Evolutionary conservation across 2,113 vertebrate genomes (phyloP).

Genomic region (Heloderma charlesbogerti): DNA sequence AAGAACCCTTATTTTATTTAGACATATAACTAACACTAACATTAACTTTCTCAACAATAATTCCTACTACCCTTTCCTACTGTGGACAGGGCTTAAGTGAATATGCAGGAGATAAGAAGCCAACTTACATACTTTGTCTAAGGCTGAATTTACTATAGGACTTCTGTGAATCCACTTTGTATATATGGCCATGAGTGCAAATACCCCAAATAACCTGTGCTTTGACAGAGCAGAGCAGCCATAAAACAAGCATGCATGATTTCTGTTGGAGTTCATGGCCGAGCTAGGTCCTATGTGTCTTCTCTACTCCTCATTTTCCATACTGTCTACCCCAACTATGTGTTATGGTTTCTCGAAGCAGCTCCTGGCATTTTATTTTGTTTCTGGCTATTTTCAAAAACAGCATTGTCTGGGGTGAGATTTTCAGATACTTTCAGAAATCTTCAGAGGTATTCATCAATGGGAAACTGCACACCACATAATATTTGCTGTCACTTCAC

Average conservation of each 20-base stretch:
- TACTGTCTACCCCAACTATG: not conserved
- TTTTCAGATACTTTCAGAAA: not conserved
- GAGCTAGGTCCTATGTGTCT: not conserved
- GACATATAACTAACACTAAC: not conserved
- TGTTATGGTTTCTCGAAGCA: not conserved
- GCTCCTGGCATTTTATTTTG: not conserved
- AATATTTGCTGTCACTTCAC: not conserved
- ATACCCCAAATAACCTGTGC: not conserved
- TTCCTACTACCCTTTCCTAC: not conserved
- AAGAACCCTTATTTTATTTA: not conserved
- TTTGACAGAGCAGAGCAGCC: not conserved
- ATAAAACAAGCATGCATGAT: not conserved
- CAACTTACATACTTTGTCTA: not conserved
- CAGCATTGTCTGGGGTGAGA: not conserved
- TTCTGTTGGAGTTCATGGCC: not conserved
- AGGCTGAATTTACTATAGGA: not conserved
- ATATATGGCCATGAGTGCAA: not conserved
- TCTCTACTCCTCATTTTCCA: not conserved
- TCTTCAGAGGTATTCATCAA: not conserved
- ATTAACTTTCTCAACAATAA: not conserved
- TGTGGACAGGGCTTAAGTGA: not conserved
- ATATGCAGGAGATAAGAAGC: not conserved
- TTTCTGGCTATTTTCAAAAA: not conserved
- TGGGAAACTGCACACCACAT: too few relatives aligned
- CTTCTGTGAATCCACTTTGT: not conserved